Evolutionary conservation across 2,888 invertebrate genomes (phyloP).

Genomic region (Helobdella robusta): DNA sequence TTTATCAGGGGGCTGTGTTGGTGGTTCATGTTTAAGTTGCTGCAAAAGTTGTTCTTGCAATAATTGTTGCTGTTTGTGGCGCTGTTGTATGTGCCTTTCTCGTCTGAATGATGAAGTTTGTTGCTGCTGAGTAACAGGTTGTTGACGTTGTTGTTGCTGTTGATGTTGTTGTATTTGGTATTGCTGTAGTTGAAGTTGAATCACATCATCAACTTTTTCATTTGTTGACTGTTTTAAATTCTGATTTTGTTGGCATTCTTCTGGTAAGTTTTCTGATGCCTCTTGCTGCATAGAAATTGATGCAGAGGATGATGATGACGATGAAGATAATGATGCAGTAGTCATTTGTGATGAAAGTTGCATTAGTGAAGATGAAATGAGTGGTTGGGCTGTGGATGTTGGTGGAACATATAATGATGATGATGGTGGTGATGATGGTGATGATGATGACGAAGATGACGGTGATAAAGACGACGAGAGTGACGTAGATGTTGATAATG

Average conservation of each 20-base stretch:
- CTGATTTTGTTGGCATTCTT: neutral
- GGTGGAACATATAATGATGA: neutral
- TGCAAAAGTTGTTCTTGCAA: too few species aligned
- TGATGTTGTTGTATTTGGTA: too few species aligned
- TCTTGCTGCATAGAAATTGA: neutral
- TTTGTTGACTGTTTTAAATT: neutral
- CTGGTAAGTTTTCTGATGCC: neutral
- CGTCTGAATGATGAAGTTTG: neutral
- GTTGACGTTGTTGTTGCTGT: neutral
- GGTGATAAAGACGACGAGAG: neutral
- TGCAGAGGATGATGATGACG: neutral
- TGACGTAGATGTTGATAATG: neutral
- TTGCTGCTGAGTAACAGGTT: neutral
- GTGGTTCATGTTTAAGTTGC: too few species aligned
- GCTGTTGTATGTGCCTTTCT: too few species aligned
- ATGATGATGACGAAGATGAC: too few species aligned
- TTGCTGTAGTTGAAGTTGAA: too few species aligned
- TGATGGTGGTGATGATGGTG: neutral
- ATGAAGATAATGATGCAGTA: slow-evolving; percentile 1
- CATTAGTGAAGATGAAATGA: too few species aligned
- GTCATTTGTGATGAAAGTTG: too few species aligned
- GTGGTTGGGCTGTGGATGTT: neutral
- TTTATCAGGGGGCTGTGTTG: too few species aligned
- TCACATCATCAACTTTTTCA: too few species aligned
- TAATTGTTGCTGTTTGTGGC: too few species aligned